A percentile compares a stretch with the other conserved stretches of the same genome.
phyloP scores from a whole-genome alignment of 53 echinoderm and acorn worm genomes.

The Zoroaster sp. region DNA sequence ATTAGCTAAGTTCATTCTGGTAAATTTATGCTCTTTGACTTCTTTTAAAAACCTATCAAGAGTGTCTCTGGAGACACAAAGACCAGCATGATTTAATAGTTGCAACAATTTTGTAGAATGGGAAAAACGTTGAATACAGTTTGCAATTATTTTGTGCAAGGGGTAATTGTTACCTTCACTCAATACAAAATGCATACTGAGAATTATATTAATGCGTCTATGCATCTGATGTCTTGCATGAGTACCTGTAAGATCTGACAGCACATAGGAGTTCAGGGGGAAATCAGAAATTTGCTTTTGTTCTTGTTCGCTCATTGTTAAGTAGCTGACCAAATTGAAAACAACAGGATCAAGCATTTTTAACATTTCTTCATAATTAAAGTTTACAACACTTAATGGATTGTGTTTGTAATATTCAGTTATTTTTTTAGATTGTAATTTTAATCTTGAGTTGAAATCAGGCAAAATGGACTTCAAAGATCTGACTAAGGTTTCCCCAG shows the following conservation, averaged over 20 bases:
- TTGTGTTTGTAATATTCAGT: constrained; percentile 5
- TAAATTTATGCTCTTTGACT: background rate
- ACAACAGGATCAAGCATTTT: constrained; percentile 3
- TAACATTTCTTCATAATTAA: background rate
- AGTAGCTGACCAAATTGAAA: background rate
- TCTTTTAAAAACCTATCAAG: constrained; percentile 25
- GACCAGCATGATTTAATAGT: constrained; percentile 11
- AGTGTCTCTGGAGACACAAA: constrained; percentile 30
- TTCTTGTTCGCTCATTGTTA: constrained; percentile 1
- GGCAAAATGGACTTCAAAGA: too few relatives aligned
- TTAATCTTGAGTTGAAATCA: too few relatives aligned
- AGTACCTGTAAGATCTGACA: background rate
- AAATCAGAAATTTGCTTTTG: constrained; percentile 1
- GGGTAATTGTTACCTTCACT: constrained; percentile 6
- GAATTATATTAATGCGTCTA: background rate
- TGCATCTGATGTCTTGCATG: background rate
- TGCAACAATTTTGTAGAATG: constrained; percentile 9
- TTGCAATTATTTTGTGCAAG: background rate
- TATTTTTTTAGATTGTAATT: background rate
- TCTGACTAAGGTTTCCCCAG: too few relatives aligned
- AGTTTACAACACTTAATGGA: background rate
- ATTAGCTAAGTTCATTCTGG: background rate
- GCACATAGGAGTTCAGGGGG: background rate
- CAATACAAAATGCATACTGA: constrained; percentile 1
- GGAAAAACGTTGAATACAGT: background rate